Evolutionary conservation across 2,797 vertebrate genomes (phyloP), one percentile per base, ranked within the genome.

Genomic region (Dallia pectoralis): DNA sequence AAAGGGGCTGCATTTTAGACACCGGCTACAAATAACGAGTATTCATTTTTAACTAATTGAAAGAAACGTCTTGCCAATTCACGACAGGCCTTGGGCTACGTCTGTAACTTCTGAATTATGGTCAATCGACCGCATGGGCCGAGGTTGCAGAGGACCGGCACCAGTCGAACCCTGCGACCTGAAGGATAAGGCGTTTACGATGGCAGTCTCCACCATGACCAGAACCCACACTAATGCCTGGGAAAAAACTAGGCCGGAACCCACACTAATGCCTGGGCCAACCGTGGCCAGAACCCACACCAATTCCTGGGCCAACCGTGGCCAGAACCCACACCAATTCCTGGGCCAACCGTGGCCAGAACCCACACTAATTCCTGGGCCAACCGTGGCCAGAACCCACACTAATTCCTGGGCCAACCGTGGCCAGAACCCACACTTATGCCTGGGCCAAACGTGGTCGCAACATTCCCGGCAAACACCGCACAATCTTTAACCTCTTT

Each of bases 401-500:
- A 29, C 74, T 82, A 82, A 84, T 80, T 85, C 82, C 73, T 1
- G 32, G 85, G 78, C 81, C 87, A 76, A 36, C n/a, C 79, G 81
- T 76, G 81, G 80, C 80, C 85, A 77, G 62, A 82, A 84, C 80
- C 75, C 12, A n/a, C 59, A 29, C 74, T 82, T 81, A 84, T 80
- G 86, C 82, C 73, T 1, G 32, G 85, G 78, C 81, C 87, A 76
- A 36, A 67, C 81, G 85, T 82, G 84, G 84, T 82, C 76, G 12
- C 82, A 83, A 79, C 84, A 81, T 88, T 88, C 84, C 85, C 80
- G 74, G 84, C 86, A 84, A 89, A 90, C 86, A 88, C 84, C 84
- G 76, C 70, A 87, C 84, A 88, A 90, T 91, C 90, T 89, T 90
- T 93, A 90, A 91, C 90, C 90, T 89, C 87, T 88, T 91, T 90